These are phyloP conservation scores for Drosophila santomea DNA, from an alignment of 1,140 invertebrate species.

Conservation along the genomic window DNA sequence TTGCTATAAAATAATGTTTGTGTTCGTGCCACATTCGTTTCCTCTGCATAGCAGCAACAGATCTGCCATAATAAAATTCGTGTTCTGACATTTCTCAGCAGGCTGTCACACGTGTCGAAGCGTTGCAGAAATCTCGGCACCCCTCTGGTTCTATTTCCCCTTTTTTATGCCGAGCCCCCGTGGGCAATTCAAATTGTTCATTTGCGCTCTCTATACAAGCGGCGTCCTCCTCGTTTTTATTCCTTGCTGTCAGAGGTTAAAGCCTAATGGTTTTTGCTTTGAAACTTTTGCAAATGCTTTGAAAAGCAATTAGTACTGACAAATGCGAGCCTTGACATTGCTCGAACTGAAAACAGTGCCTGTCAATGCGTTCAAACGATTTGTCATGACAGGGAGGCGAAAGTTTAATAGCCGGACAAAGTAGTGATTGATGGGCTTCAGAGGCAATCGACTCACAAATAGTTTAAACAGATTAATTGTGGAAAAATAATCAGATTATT, in stretches of 20 bases:
- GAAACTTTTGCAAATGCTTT: conserved; percentile 47
- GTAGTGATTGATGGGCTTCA: conserved; percentile 25
- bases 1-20: too few species aligned
- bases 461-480: neutral
- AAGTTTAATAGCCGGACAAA: conserved; percentile 3
- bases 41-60: neutral
- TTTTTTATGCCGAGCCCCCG: conserved; percentile 2
- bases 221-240: neutral
- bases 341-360: conserved; percentile 25
- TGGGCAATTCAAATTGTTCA: conserved; percentile 26
- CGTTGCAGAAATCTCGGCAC: conserved; percentile 45
- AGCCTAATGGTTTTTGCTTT: conserved; percentile 25
- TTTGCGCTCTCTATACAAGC: conserved; percentile 11
- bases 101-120: conserved; percentile 60
- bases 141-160: neutral
- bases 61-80: conserved; percentile 49
- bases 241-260: conserved; percentile 20
- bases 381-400: conserved; percentile 28
- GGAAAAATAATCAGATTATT: too few species aligned
- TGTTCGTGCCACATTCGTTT: neutral
- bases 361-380: conserved; percentile 55
- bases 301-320: conserved; percentile 75
- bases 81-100: conserved; percentile 49
- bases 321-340: conserved; percentile 58
- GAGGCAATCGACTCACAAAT: neutral